Evolutionary conservation across 2,797 vertebrate species (phyloP).

Genomic region (Falco novaeseelandiae): DNA sequence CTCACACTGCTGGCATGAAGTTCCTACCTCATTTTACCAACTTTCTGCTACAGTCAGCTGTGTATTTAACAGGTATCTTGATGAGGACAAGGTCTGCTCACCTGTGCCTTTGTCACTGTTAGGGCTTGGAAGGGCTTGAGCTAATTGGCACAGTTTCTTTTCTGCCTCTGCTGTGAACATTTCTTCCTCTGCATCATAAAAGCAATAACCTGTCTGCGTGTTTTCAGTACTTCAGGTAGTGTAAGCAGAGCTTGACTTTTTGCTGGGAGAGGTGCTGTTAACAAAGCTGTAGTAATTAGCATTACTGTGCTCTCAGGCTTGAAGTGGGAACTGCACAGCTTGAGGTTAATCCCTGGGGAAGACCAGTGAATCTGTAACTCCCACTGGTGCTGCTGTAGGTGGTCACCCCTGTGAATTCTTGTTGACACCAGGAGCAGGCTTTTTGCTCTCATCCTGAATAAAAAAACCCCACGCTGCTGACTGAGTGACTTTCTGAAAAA

Average conservation of each 20-base stretch:
- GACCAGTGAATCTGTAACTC: background rate
- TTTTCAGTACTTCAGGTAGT: background rate
- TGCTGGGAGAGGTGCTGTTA: background rate
- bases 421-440: background rate
- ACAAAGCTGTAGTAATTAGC: background rate
- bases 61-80: background rate
- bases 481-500: background rate
- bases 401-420: slow-evolving; percentile 1
- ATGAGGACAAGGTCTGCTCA: background rate
- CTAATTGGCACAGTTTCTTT: background rate
- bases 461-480: background rate
- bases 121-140: background rate
- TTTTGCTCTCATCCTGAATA: slow-evolving; percentile 9
- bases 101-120: background rate
- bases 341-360: background rate
- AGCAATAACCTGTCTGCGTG: background rate
- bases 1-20: background rate
- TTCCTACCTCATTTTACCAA: background rate
- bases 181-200: background rate
- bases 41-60: background rate
- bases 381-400: background rate
- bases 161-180: background rate
- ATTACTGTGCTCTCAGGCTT: background rate
- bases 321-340: background rate
- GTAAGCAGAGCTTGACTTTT: background rate